These are phyloP conservation scores for Baryphthengus martii DNA, from an alignment of 2,113 vertebrate genomes.

Conservation along the genomic window DNA sequence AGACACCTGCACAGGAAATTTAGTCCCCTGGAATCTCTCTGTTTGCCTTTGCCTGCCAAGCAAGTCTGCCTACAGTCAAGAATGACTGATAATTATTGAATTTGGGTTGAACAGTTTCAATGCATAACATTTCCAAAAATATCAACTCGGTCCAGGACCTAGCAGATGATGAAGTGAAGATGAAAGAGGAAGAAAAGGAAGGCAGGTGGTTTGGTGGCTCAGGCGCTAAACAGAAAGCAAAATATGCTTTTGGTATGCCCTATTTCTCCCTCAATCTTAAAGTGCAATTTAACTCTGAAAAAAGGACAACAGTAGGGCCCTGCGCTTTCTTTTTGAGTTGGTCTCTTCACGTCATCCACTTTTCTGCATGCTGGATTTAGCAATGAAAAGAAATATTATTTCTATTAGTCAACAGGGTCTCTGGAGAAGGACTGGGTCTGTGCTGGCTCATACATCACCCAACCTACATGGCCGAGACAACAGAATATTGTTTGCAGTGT, in stretches of 20 bases:
- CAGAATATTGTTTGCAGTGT: background rate
- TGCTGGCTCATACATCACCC: slow-evolving; percentile 36
- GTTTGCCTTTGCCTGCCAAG: slow-evolving; percentile 14
- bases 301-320: background rate
- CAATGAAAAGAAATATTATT: slow-evolving; percentile 21
- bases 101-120: background rate
- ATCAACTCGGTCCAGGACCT: background rate
- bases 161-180: slow-evolving; percentile 5
- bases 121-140: background rate
- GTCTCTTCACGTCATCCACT: background rate
- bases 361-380: background rate
- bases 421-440: slow-evolving; percentile 17
- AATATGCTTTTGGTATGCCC: background rate
- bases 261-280: background rate
- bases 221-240: background rate
- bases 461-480: background rate
- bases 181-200: background rate
- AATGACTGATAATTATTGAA: slow-evolving; percentile 30
- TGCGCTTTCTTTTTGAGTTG: background rate
- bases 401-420: slow-evolving; percentile 21
- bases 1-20: slow-evolving; percentile 43
- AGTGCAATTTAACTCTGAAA: background rate
- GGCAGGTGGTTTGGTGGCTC: background rate
- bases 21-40: background rate
- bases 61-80: background rate